These are phyloP conservation scores for Vidua chalybeata DNA, from an alignment of 2,113 vertebrate species.

Conservation along the genomic window DNA sequence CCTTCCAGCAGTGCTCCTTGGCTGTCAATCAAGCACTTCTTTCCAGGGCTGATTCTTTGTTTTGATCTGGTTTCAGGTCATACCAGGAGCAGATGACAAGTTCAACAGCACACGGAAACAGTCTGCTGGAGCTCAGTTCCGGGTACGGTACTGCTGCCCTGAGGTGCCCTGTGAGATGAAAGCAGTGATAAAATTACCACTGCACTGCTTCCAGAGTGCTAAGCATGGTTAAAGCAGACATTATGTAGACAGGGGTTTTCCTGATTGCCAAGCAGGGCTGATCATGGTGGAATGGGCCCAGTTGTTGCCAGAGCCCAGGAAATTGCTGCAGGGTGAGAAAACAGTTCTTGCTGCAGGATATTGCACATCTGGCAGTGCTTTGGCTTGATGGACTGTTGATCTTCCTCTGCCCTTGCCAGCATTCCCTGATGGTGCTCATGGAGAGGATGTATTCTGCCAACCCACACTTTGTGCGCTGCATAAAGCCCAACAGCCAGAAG, in stretches of 20 bases:
- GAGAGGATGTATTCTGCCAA: conserved; percentile 78
- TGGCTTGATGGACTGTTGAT: background rate
- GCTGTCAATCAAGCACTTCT: background rate
- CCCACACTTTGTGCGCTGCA: conserved; percentile 79
- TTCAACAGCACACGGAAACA: conserved; percentile 79
- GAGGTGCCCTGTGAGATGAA: background rate
- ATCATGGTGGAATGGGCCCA: background rate
- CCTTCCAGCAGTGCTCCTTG: background rate
- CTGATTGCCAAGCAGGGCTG: background rate
- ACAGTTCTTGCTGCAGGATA: background rate
- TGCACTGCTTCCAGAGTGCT: background rate
- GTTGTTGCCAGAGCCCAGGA: background rate
- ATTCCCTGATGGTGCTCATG: conserved; percentile 78
- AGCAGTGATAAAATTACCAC: background rate
- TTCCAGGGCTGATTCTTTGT: background rate
- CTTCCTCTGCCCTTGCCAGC: conserved; percentile 42
- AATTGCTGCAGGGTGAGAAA: background rate
- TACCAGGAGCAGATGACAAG: conserved; percentile 51
- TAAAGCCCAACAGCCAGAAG: conserved; percentile 79
- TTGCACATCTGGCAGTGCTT: background rate
- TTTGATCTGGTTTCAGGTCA: conserved; percentile 25
- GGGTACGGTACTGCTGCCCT: conserved; percentile 55
- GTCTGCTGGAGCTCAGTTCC: conserved; percentile 79
- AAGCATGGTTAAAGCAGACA: background rate
- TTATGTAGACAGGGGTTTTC: background rate